Base-by-base conservation (phyloP, 1,140 invertebrate genomes). In the Notospermus geniculatus region DNA sequence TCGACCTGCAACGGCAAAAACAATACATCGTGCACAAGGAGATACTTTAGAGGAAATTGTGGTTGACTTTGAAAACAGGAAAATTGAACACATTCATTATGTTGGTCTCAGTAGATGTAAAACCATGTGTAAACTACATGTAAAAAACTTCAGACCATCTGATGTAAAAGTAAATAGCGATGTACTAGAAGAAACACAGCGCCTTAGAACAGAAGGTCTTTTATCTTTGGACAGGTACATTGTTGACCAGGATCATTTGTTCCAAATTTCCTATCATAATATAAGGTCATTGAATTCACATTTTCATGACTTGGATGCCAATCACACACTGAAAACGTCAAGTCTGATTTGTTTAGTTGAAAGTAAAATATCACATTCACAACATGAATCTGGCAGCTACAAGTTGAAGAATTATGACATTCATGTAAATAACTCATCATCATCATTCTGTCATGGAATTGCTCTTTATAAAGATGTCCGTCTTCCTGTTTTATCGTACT, bases 181-280 rank as follows among this genome's bases (percentile, higher is more conserved):
- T 50, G 46, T 50, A 4, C 4, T 23, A n/a, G 4, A 50, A 50
- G 46, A 50, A 27, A 50, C n/a, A n/a, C n/a, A 23, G 4, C 46
- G 46, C 5, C 46, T 50, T 9, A 5, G 25, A 23, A 50, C 46
- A 50, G n/a, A 50, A 7, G 5, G 5, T 23, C 5, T 50, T 50
- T 27, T 50, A 9, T 36, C 5, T 15, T 15, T 36, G 15, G 32
- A 36, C n/a, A 50, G n/a, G n/a, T 50, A 50, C 46, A 19, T 23
- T 5, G 4, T 7, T 23, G n/a, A 27, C 19, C 4, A 19, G n/a
- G 4, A 23, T 50, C 5, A 5, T 50, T 27, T 19, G n/a, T 50
- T 50, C 46, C 46, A 50, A 50, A 50, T 50, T 4, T 50, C 46
- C 4, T 50, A 7, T n/a, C 46, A 50, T 4, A 50, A 50, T 50